A percentile compares a stretch with the other conserved stretches of the same genome.
Evolutionary conservation across 2,113 vertebrate genomes (phyloP).

Genomic region (Plectropomus leopardus): DNA sequence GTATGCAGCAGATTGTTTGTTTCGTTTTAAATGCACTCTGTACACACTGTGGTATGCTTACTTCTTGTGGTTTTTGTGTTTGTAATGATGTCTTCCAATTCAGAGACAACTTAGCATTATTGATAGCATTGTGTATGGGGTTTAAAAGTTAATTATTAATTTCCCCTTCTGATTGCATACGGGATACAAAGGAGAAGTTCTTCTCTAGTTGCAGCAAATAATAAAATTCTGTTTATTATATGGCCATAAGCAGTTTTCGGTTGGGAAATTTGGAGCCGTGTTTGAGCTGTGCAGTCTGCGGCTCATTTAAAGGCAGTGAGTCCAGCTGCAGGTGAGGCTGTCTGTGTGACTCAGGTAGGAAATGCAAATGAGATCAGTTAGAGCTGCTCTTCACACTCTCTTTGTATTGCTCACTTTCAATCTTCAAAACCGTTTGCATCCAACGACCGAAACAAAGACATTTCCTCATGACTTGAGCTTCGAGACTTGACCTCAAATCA

Average conservation of each 20-base stretch:
- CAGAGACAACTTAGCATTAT: background rate
- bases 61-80: background rate
- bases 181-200: background rate
- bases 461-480: slow-evolving; percentile 68
- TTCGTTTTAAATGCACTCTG: background rate
- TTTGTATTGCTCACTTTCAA: slow-evolving; percentile 30
- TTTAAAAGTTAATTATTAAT: slow-evolving; percentile 2
- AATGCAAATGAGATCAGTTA: slow-evolving; percentile 76
- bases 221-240: background rate
- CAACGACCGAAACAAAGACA: slow-evolving; percentile 46
- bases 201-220: background rate
- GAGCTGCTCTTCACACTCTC: slow-evolving; percentile 38
- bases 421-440: slow-evolving; percentile 63
- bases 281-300: slow-evolving; percentile 2
- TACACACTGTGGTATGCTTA: background rate
- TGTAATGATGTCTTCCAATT: background rate
- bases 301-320: slow-evolving; percentile 28
- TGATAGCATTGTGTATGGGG: background rate
- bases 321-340: slow-evolving; percentile 44
- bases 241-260: background rate
- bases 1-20: background rate
- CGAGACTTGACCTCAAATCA: slow-evolving; percentile 25
- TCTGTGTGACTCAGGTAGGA: slow-evolving; percentile 57
- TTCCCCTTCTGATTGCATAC: background rate
- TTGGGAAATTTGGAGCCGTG: slow-evolving; percentile 8